A percentile compares a stretch with the other conserved stretches of the same genome.
Conservation (phyloP, 2,888 invertebrate genomes). For the Theodoxus fluviatilis region DNA sequence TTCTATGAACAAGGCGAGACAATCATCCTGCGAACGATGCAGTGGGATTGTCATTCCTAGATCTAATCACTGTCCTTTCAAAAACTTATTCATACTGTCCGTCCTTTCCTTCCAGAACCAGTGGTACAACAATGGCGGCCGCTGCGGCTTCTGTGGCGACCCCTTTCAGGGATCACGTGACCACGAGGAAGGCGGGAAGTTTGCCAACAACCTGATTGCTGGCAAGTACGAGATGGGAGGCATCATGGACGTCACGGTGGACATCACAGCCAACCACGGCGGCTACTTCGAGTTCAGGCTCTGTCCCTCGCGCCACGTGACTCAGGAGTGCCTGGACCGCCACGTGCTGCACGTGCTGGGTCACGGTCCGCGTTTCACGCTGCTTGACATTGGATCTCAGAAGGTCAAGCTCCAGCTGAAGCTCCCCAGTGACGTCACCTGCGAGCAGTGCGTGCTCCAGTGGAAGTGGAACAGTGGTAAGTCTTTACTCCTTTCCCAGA, state of each 20-base stretch:
- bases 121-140: conserved; percentile 69
- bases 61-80: too few species aligned
- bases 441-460: conserved; percentile 64
- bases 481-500: not conserved
- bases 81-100: too few species aligned
- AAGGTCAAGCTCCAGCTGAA: conserved; percentile 45
- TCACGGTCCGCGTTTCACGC: conserved; percentile 29
- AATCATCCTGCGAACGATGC: too few species aligned
- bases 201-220: conserved; percentile 57
- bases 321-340: conserved; percentile 59
- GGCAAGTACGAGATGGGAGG: conserved; percentile 56
- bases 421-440: conserved; percentile 55
- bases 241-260: conserved; percentile 57
- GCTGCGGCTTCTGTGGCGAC: conserved; percentile 91
- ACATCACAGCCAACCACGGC: conserved; percentile 62
- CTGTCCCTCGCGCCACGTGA: conserved; percentile 57
- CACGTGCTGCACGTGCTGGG: conserved; percentile 48
- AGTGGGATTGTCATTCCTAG: too few species aligned
- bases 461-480: conserved; percentile 65
- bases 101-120: conserved; percentile 56
- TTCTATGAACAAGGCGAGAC: too few species aligned
- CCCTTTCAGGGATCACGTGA: conserved; percentile 69
- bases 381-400: too few species aligned
- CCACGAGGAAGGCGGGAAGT: conserved; percentile 59
- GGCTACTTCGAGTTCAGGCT: conserved; percentile 64